A percentile compares a stretch with the other conserved stretches of the same genome.
phyloP scores from a whole-genome alignment of 2,797 vertebrate species.

The Limnodromus scolopaceus region DNA sequence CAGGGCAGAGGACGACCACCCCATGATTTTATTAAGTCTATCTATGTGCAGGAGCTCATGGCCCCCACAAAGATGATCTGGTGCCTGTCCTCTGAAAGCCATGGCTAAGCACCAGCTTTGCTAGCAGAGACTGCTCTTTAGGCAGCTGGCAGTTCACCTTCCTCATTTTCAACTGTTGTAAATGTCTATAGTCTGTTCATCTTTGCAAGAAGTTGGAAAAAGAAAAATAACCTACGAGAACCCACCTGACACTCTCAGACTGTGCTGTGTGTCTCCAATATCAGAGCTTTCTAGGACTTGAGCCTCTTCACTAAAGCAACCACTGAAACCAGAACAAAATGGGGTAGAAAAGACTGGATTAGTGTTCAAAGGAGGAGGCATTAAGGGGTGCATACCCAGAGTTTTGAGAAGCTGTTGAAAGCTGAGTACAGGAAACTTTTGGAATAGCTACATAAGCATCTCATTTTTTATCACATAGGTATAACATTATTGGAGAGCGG shows the following conservation, averaged over 20 bases:
- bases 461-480: not conserved
- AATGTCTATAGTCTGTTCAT: not conserved
- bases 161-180: not conserved
- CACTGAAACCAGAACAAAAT: not conserved
- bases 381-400: not conserved
- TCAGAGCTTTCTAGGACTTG: not conserved
- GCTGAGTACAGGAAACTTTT: not conserved
- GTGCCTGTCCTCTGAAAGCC: not conserved
- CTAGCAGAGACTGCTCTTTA: not conserved
- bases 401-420: not conserved
- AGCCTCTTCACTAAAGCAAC: not conserved
- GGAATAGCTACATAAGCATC: not conserved
- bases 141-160: not conserved
- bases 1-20: not conserved
- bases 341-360: not conserved
- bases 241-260: not conserved
- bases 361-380: not conserved
- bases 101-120: not conserved
- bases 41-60: not conserved
- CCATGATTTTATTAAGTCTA: not conserved
- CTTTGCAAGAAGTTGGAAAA: not conserved
- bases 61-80: not conserved
- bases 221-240: not conserved
- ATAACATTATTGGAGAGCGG: rapidly evolving
- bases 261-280: not conserved